A percentile compares a stretch with the other conserved stretches of the same genome.
Conservation (phyloP, 2,113 vertebrate species). For the Gopherus evgoodei region DNA sequence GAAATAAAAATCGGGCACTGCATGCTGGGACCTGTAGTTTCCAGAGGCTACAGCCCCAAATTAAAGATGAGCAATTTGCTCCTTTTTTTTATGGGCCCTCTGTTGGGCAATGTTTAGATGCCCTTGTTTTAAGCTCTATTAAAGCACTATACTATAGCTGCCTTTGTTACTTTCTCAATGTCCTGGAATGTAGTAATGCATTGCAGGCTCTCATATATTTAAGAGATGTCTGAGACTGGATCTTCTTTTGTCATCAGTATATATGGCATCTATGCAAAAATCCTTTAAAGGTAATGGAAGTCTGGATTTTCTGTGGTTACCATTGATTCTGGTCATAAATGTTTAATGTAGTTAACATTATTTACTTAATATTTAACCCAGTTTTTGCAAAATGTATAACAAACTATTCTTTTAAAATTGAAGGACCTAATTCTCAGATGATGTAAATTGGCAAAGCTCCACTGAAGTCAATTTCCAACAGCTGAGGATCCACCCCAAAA, state of each 20-base stretch:
- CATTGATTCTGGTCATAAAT: conserved; percentile 70
- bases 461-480: conserved; percentile 25
- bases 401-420: conserved; percentile 34
- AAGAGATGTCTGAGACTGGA: conserved; percentile 69
- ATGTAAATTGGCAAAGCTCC: conserved; percentile 61
- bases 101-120: conserved; percentile 75
- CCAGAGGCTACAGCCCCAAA: conserved; percentile 64
- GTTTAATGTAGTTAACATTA: conserved; percentile 68
- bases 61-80: conserved; percentile 71
- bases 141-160: conserved; percentile 65
- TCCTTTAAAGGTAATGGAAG: conserved; percentile 70
- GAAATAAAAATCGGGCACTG: conserved; percentile 66
- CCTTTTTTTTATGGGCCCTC: conserved; percentile 42
- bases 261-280: conserved; percentile 69
- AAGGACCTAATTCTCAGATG: conserved; percentile 41
- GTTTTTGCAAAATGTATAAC: conserved; percentile 43
- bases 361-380: conserved; percentile 64
- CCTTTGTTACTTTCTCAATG: conserved; percentile 65
- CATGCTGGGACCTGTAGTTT: conserved; percentile 71
- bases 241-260: conserved; percentile 70
- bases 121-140: conserved; percentile 71
- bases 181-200: conserved; percentile 61
- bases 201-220: conserved; percentile 65
- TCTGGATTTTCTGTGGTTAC: conserved; percentile 48
- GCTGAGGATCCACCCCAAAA: conserved; percentile 63